phyloP scores from a whole-genome alignment of 2,888 invertebrate species.

The Metalampra italica region DNA sequence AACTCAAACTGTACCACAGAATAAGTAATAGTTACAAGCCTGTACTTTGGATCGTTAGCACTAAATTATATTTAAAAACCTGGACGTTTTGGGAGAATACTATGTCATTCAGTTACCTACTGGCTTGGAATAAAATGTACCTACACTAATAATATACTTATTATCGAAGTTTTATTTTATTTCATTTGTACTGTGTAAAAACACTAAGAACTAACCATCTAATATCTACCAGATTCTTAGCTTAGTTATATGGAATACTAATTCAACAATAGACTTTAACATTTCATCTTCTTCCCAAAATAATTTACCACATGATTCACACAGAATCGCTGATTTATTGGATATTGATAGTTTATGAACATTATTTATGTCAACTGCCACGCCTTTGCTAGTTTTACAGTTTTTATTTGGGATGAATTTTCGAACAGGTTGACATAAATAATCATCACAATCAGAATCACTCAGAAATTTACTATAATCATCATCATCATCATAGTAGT shows the following conservation, averaged over 20 bases:
- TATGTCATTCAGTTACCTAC: no score
- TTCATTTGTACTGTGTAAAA: not conserved
- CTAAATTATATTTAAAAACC: no score
- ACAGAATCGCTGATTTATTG: conserved; percentile 80
- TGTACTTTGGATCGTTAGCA: no score
- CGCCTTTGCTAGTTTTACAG: conserved; percentile 76
- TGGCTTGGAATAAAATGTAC: no score
- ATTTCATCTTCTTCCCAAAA: conserved; percentile 81
- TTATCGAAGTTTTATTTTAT: not conserved
- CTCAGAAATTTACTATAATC: conserved; percentile 57
- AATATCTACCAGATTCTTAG: conserved; percentile 22
- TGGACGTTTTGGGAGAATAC: no score
- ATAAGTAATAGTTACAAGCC: no score
- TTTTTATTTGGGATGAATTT: conserved; percentile 18
- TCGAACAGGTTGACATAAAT: conserved; percentile 36
- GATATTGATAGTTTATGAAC: conserved; percentile 61
- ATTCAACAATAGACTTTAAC: conserved; percentile 39
- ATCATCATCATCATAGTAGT: conserved; percentile 46
- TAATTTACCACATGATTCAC: conserved; percentile 85
- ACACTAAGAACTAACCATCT: no score
- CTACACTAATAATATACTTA: no score
- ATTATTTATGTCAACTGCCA: conserved; percentile 73
- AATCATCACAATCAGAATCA: conserved; percentile 63
- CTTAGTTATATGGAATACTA: conserved; percentile 36
- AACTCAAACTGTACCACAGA: no score